Percentiles rank a stretch among this genome's conserved stretches.
Evolutionary conservation across 2,113 vertebrate species (phyloP).

Genomic region (Python bivittatus): DNA sequence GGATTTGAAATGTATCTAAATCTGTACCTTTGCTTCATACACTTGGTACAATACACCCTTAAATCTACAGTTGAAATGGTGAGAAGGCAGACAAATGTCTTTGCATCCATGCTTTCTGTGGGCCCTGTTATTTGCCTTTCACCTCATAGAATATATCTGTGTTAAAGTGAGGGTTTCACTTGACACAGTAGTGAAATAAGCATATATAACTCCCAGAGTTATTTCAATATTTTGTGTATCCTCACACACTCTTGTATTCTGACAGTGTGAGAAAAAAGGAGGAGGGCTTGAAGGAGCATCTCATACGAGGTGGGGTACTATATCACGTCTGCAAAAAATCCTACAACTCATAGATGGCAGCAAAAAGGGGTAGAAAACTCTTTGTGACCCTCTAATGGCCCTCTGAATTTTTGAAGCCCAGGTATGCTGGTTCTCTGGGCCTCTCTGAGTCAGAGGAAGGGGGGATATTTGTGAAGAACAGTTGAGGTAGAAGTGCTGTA

Average conservation of each 20-base stretch:
- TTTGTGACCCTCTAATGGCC: neutral
- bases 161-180: neutral
- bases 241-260: neutral
- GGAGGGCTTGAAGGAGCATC: neutral
- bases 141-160: neutral
- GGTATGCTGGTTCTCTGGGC: neutral
- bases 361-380: neutral
- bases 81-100: neutral
- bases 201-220: neutral
- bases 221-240: neutral
- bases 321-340: neutral
- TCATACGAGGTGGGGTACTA: neutral
- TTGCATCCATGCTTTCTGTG: neutral
- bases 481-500: neutral
- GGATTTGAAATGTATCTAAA: neutral
- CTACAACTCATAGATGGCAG: neutral
- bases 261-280: neutral
- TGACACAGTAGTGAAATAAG: neutral
- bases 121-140: neutral
- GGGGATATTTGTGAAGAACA: neutral
- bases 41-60: neutral
- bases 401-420: neutral
- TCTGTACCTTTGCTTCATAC: neutral
- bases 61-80: neutral
- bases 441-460: neutral